A percentile compares a stretch with the other conserved stretches of the same genome.
Conservation (phyloP, 2,888 invertebrate species). For the Gonocerus acuteangulatus region DNA sequence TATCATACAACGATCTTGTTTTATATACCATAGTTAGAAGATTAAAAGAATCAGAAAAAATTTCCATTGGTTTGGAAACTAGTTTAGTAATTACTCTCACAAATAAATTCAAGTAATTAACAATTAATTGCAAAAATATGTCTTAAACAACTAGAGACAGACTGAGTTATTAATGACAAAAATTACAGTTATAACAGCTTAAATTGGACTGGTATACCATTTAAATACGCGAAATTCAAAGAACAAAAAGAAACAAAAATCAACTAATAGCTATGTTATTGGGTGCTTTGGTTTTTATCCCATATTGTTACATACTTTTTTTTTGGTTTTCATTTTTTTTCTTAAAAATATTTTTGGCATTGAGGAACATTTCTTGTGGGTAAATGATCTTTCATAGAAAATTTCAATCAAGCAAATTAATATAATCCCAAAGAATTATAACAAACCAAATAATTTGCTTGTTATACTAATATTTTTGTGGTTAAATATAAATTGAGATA, state of each 20-base stretch:
- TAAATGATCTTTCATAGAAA: conserved; percentile 7
- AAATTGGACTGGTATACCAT: no score
- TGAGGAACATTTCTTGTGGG: conserved; percentile 14
- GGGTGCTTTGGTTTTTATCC: conserved; percentile 11
- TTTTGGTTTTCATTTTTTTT: not conserved
- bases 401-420: not conserved
- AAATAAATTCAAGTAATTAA: no score
- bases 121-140: not conserved
- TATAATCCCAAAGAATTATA: not conserved
- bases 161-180: not conserved
- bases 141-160: not conserved
- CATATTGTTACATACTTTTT: not conserved
- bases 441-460: not conserved
- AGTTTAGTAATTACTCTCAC: no score
- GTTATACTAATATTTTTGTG: conserved; percentile 7
- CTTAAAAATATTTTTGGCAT: conserved; percentile 6
- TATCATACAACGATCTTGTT: no score
- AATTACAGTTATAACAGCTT: no score
- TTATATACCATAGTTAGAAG: no score
- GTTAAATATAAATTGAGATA: conserved; percentile 12
- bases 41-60: no score
- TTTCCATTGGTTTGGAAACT: no score
- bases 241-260: no score
- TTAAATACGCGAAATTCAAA: no score
- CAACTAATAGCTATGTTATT: not conserved